Evolutionary conservation across 2,797 vertebrate species (phyloP).

Genomic region (Ctenopoma kingsleyae): DNA sequence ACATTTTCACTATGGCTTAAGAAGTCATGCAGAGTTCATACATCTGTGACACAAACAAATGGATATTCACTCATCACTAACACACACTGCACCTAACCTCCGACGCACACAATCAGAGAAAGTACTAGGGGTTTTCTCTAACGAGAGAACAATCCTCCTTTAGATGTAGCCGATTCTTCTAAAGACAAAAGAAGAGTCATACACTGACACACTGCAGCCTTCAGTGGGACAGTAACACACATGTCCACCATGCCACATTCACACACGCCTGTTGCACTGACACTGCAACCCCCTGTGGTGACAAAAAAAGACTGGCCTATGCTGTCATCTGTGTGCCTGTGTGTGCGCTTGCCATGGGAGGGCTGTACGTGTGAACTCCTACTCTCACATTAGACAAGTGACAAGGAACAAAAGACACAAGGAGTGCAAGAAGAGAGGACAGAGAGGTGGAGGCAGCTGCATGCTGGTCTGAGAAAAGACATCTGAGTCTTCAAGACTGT

Average conservation of each 20-base stretch:
- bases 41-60: conserved; percentile 50
- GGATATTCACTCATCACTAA: conserved; percentile 1
- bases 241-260: background rate
- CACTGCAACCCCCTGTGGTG: conserved; percentile 45
- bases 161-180: conserved; percentile 58
- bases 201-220: conserved; percentile 37
- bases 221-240: conserved; percentile 25
- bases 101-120: conserved; percentile 18
- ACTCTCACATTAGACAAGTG: conserved; percentile 53
- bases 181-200: conserved; percentile 62
- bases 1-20: conserved; percentile 29
- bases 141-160: conserved; percentile 63
- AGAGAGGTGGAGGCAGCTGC: conserved; percentile 30
- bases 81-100: conserved; percentile 11
- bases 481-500: conserved; percentile 11
- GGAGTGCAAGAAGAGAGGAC: conserved; percentile 5
- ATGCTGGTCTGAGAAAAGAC: conserved; percentile 8
- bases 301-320: conserved; percentile 36
- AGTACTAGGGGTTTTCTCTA: conserved; percentile 33
- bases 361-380: conserved; percentile 54
- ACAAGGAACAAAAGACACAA: conserved; percentile 50
- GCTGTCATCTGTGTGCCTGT: conserved; percentile 48
- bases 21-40: conserved; percentile 35
- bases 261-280: conserved; percentile 41
- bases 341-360: conserved; percentile 24